Base-by-base conservation (phyloP, 2,888 invertebrate species). In the Aphidius colemani region DNA sequence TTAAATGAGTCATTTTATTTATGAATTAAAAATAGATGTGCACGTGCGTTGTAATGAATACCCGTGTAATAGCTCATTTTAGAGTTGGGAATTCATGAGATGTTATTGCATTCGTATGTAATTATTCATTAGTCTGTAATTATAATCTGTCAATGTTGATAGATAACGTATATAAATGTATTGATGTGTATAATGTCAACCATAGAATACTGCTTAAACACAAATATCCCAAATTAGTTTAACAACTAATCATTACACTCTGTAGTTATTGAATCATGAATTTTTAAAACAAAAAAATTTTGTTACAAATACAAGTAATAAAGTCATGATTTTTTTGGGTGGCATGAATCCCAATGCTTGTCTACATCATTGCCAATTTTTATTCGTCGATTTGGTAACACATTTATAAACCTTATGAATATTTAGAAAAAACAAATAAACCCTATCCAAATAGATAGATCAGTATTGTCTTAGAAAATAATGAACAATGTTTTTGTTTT, bases 271-370 rank as follows among this genome's bases (percentile, higher is more conserved):
- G 8, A 10, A 50, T 50, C 39, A 39, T 18, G 40, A 18, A 43
- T 49, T 48, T 59, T n/a, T 18, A 13, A 13, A 1, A 13, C 13
- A 18, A 18, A 18, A 18, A 18, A 18, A 18, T 43, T 59, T 39
- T 30, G 49, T 30, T 46, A 59, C 39, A 18, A 48, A 49, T 49
- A 11, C 43, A 30, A 30, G 30, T 30, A 30, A n/a, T 30, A 30
- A 50, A 59, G 63, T 64, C 13, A 18, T 18, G 13, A 18, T 18
- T 18, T 18, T 1, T 18, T 18, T 18, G 13, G 13, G 13, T 66
- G 63, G 68, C 68, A 68, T 68, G 68, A 9, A 61, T 61, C 53
- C 51, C 49, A 61, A 66, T 43, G 68, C 66, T 68, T 68, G 64
- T 0, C 63, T 30, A 30, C 0, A 30, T 30, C 5, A 30, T 30